Percentiles rank a stretch among this genome's conserved stretches.
These are phyloP conservation scores for Onychostoma macrolepis DNA, from an alignment of 2,113 vertebrate species.

Conservation along the genomic window DNA sequence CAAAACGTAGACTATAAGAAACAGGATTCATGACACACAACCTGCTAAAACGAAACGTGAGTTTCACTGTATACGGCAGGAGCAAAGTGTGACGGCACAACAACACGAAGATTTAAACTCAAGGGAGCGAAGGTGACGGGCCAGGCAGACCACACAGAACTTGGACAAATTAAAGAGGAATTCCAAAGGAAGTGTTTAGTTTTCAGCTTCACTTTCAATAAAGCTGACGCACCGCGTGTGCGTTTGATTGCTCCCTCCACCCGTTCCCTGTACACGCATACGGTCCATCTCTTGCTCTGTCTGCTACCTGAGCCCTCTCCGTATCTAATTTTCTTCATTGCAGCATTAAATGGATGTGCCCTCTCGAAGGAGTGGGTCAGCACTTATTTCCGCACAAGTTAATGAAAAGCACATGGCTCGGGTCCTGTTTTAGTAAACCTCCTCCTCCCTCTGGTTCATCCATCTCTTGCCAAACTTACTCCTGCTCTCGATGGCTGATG, in stretches of 20 bases:
- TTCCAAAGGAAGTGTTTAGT: constrained; percentile 53
- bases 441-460: constrained; percentile 39
- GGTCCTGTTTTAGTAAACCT: constrained; percentile 60
- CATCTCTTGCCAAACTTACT: background rate
- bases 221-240: constrained; percentile 54
- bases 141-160: constrained; percentile 52
- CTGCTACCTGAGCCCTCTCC: constrained; percentile 53
- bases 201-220: constrained; percentile 57
- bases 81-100: constrained; percentile 13
- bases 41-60: background rate
- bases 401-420: constrained; percentile 84
- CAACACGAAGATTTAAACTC: constrained; percentile 12
- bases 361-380: constrained; percentile 79
- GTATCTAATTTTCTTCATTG: constrained; percentile 48
- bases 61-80: constrained; percentile 3
- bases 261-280: background rate
- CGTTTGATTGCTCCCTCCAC: constrained; percentile 7
- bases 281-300: constrained; percentile 11
- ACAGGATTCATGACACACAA: background rate
- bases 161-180: constrained; percentile 41
- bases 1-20: background rate
- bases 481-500: constrained; percentile 7
- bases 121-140: background rate
- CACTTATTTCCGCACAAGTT: constrained; percentile 82
- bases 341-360: constrained; percentile 71